phyloP scores from a whole-genome alignment of 1,140 invertebrate species.

The Trichonephila inaurata region DNA sequence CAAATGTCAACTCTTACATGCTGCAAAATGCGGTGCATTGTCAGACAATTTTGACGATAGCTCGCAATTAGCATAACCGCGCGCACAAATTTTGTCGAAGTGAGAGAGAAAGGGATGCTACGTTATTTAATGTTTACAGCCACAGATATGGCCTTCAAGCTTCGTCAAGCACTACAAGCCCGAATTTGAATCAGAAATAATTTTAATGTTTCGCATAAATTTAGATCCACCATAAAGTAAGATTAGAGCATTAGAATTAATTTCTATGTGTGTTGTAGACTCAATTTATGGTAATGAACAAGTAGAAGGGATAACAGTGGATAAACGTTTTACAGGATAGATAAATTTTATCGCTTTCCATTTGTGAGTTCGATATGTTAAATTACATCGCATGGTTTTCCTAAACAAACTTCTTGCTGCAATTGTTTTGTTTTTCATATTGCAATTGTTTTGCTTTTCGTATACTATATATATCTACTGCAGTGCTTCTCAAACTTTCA shows the following conservation, averaged over 20 bases:
- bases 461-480: too few species aligned
- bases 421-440: background rate
- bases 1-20: constrained; percentile 4
- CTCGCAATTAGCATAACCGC: constrained; percentile 19
- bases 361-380: background rate
- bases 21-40: constrained; percentile 1
- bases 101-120: background rate
- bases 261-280: background rate
- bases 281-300: background rate
- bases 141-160: background rate
- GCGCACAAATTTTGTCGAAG: background rate
- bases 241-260: background rate
- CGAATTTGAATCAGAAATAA: constrained; percentile 7
- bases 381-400: background rate
- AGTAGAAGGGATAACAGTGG: background rate
- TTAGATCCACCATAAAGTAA: background rate
- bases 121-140: constrained; percentile 12
- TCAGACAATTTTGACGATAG: constrained; percentile 41
- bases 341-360: background rate
- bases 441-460: too few species aligned
- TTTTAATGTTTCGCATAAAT: background rate
- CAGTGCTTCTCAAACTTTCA: too few species aligned
- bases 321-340: background rate
- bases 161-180: background rate
- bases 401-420: background rate